Base-by-base conservation (phyloP, 1,140 invertebrate genomes). In the Pygmarrhopalites habei region DNA sequence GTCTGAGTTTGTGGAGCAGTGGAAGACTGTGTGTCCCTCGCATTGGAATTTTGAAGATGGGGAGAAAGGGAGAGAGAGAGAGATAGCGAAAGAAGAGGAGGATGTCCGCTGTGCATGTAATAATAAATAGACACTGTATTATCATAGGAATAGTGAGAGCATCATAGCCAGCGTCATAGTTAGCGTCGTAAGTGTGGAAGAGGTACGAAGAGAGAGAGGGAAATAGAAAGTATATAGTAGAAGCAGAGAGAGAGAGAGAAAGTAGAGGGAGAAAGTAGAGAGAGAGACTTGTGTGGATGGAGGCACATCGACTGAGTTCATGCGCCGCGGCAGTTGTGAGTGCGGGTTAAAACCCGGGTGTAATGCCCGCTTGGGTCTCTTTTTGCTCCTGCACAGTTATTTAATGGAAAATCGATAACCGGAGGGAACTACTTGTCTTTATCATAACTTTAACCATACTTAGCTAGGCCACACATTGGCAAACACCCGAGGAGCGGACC, bases 381-480 rank as follows among this genome's bases (percentile, higher is more conserved):
- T 46, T 46, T 44, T 46, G 23, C 56, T 58, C 43, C 46, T 60
- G 44, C 46, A 49, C 19, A 47, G 44, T 49, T 60, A 60, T 60
- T 60, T 60, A 60, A 60, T 60, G 58, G 58, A 60, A 60, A 60
- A 60, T 60, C 58, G 58, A 60, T 60, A 60, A 60, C 43, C 43
- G 44, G 58, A 60, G 58, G 58, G 58, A 49, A 60, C 43, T 51
- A 51, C 26, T 51, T 49, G 43, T 60, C 44, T 60, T 58, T 58
- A 58, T 58, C 57, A 58, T 58, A 58, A 58, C 57, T 58, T 46
- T 58, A 43, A 5, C 43, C 43, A 52, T 52, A 52, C 49, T 49
- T 49, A 12, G 12, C n/a, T n/a, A n/a, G n/a, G n/a, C n/a, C n/a
- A n/a, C n/a, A n/a, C n/a, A n/a, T n/a, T n/a, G n/a, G n/a, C n/a